These are phyloP conservation scores for Pelobates cultripes DNA, from an alignment of 2,797 vertebrate species.

Conservation along the genomic window DNA sequence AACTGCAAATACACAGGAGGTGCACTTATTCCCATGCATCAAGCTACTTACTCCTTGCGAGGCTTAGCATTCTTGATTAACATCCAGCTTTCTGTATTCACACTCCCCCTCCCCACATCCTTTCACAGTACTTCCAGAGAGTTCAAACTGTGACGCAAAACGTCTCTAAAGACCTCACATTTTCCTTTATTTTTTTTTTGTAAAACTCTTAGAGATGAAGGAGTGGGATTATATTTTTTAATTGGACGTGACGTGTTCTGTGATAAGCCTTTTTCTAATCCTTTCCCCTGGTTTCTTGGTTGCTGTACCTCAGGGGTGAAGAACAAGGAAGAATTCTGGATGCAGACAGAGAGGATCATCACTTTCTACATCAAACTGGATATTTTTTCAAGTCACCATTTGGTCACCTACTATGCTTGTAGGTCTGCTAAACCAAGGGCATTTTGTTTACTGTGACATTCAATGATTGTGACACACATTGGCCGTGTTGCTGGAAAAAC, in stretches of 20 bases:
- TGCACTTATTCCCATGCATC: constrained; percentile 14
- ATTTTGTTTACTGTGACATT: too few species aligned
- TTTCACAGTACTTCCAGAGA: constrained; percentile 6
- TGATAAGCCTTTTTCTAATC: not conserved
- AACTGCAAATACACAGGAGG: constrained; percentile 9
- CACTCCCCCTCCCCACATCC: not conserved
- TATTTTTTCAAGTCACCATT: too few species aligned
- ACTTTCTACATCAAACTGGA: too few species aligned
- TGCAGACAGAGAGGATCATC: not conserved
- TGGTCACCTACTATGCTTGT: too few species aligned
- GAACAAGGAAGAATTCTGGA: not conserved
- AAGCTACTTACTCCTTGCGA: not conserved
- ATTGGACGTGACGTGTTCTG: not conserved
- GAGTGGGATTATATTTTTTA: not conserved
- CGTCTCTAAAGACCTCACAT: not conserved
- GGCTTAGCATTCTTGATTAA: constrained; percentile 10
- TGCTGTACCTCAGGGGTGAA: not conserved
- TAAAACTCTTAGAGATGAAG: not conserved
- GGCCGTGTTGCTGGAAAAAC: too few species aligned
- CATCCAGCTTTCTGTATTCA: constrained; percentile 19
- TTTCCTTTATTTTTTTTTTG: not conserved
- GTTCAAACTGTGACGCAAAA: constrained; percentile 2
- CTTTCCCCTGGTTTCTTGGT: not conserved
- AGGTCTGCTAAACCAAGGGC: too few species aligned
- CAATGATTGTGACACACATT: too few species aligned